A percentile compares a stretch with the other conserved stretches of the same genome.
These are phyloP conservation scores for Galemys pyrenaicus DNA, from an alignment of 2,113 vertebrate species.

Conservation along the genomic window DNA sequence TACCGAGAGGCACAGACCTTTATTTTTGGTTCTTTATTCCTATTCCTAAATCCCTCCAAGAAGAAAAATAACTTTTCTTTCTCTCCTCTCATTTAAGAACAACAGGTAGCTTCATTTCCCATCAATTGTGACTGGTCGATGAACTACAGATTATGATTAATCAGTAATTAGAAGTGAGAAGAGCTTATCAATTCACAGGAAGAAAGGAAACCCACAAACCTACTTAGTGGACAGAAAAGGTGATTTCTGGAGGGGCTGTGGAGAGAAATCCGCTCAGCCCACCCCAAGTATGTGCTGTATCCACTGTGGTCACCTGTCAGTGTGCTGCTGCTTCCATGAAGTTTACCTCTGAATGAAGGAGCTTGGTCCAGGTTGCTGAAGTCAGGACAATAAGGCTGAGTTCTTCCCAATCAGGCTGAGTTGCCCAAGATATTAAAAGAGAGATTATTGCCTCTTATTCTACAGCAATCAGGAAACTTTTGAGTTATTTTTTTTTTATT, in stretches of 20 bases:
- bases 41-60: neutral
- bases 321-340: accelerated
- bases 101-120: neutral
- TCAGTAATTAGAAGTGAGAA: neutral
- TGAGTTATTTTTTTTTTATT: too few relatives aligned
- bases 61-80: neutral
- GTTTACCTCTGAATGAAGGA: neutral
- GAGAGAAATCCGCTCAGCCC: accelerated
- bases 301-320: accelerated
- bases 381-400: neutral
- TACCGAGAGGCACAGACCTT: neutral
- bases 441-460: neutral
- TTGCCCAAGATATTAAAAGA: slow-evolving; percentile 5
- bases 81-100: neutral
- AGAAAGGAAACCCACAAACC: neutral
- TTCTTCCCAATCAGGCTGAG: neutral
- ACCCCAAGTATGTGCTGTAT: accelerated
- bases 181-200: neutral
- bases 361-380: neutral
- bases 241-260: neutral
- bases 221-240: neutral
- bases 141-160: neutral
- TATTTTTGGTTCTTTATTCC: neutral
- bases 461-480: neutral
- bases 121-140: neutral